These are phyloP conservation scores for Hydrolagus affinis DNA, from an alignment of 2,113 vertebrate species.

Conservation along the genomic window DNA sequence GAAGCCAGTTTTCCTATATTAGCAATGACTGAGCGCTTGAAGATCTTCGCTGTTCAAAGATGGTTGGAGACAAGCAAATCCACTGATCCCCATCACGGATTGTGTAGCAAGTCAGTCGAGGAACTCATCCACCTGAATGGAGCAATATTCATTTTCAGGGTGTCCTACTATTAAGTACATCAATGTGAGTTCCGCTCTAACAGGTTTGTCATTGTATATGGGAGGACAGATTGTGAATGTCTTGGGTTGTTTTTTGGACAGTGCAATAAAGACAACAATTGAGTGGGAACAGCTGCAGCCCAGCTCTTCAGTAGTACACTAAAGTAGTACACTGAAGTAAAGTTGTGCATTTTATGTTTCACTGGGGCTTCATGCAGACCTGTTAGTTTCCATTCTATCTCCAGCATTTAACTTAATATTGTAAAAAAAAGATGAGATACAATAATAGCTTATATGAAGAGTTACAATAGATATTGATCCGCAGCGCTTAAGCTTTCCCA, in stretches of 20 bases:
- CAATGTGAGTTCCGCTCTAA: background rate
- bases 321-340: background rate
- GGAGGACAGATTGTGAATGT: constrained; percentile 22
- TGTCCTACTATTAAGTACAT: constrained; percentile 2
- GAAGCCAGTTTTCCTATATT: background rate
- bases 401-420: constrained; percentile 69
- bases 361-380: constrained; percentile 62
- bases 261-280: constrained; percentile 30
- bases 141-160: background rate
- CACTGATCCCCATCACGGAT: background rate
- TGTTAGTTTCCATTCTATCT: constrained; percentile 64
- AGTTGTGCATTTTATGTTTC: constrained; percentile 59
- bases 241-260: constrained; percentile 4
- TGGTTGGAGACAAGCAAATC: no score
- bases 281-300: constrained; percentile 12
- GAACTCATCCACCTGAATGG: constrained; percentile 5
- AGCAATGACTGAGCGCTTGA: background rate
- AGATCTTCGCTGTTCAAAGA: no score
- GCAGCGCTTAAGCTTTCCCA: constrained; percentile 45
- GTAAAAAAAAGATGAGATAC: constrained; percentile 51
- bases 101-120: background rate
- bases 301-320: background rate
- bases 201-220: constrained; percentile 1
- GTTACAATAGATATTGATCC: constrained; percentile 28
- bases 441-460: constrained; percentile 56